Evolutionary conservation across 2,797 vertebrate species (phyloP).

Genomic region (Megalops cyprinoides): DNA sequence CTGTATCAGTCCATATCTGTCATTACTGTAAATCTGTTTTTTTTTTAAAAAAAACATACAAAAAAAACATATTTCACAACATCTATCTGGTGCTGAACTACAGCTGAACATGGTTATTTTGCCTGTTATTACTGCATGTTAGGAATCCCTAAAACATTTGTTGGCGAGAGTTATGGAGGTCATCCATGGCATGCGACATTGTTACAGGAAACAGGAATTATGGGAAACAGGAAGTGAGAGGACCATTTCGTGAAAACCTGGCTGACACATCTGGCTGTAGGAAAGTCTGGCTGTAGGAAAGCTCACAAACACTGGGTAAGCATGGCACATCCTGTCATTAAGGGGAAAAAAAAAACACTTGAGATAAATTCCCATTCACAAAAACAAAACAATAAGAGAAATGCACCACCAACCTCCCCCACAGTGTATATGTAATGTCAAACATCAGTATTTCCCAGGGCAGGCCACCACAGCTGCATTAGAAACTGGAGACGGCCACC

Average conservation of each 20-base stretch:
- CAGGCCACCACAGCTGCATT: not conserved
- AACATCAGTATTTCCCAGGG: not conserved
- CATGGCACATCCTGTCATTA: too few relatives aligned
- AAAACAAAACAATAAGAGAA: not conserved
- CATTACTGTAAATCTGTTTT: not conserved
- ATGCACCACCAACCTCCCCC: not conserved
- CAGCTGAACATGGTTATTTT: not conserved
- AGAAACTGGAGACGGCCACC: not conserved
- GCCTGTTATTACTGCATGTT: not conserved
- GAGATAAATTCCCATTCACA: not conserved
- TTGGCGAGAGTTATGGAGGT: not conserved
- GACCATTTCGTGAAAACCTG: not conserved
- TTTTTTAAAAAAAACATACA: not conserved
- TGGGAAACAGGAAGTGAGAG: not conserved
- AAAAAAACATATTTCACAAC: not conserved
- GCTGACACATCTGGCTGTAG: not conserved
- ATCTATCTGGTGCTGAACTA: not conserved
- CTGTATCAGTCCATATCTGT: not conserved
- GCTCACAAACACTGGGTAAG: not conserved
- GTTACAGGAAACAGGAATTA: too few relatives aligned
- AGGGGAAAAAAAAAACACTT: not conserved
- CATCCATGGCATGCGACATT: not conserved
- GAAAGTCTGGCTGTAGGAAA: too few relatives aligned
- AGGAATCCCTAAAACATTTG: too few relatives aligned
- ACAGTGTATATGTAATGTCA: not conserved